Conservation (phyloP, 2,888 invertebrate genomes). For the Nemoura dubitans region DNA sequence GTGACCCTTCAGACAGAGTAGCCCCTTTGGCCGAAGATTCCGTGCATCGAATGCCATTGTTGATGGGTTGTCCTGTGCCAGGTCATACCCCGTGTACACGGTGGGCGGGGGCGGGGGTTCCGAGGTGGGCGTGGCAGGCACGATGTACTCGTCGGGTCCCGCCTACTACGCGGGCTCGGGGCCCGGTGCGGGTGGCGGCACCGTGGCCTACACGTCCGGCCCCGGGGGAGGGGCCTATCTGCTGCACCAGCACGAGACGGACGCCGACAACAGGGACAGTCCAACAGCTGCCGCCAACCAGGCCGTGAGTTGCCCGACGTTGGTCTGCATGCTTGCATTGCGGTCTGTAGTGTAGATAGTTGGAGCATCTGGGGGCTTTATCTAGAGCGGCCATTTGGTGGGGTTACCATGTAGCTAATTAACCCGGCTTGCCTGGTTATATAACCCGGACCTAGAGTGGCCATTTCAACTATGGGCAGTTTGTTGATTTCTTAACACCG, state of each 20-base stretch:
- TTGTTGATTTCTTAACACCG: no score
- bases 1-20: no score
- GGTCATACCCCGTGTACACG: constrained; percentile 73
- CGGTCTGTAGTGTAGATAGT: no score
- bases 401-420: no score
- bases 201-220: background rate
- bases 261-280: constrained; percentile 68
- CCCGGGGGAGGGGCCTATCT: constrained; percentile 67
- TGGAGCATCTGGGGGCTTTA: no score
- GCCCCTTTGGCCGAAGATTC: no score
- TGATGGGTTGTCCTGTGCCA: no score
- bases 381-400: no score
- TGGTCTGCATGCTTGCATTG: constrained; percentile 60
- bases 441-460: no score
- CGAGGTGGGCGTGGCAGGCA: constrained; percentile 58
- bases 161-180: constrained; percentile 12
- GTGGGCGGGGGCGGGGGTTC: constrained; percentile 81
- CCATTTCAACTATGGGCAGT: no score
- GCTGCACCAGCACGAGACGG: constrained; percentile 72
- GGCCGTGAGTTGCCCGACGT: constrained; percentile 75
- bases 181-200: background rate
- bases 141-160: constrained; percentile 10
- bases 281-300: constrained; percentile 68
- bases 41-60: no score
- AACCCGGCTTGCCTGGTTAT: no score